Evolutionary conservation across 1,140 invertebrate genomes (phyloP), one percentile per base, ranked within the genome.

Genomic region (Paralvinella palmiformis): DNA sequence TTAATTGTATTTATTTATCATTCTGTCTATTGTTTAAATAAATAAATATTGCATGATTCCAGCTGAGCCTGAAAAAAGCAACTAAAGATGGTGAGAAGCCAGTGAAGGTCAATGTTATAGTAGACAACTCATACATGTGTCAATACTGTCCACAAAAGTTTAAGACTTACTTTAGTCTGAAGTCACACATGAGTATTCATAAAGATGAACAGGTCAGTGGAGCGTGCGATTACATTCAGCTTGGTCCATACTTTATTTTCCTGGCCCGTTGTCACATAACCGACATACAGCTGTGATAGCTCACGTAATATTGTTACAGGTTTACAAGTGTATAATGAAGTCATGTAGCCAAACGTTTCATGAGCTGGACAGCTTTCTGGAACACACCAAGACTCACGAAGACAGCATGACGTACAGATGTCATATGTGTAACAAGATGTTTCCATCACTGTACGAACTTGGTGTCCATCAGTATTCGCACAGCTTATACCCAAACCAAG

Each of bases 241-340:
- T n/a, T n/a, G n/a, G n/a, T n/a, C n/a, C n/a, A n/a, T n/a, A n/a
- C n/a, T n/a, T n/a, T n/a, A n/a, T n/a, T n/a, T n/a, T n/a, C n/a
- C n/a, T n/a, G n/a, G n/a, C n/a, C n/a, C n/a, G n/a, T n/a, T n/a
- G n/a, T n/a, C n/a, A n/a, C n/a, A n/a, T n/a, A n/a, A n/a, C n/a
- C n/a, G n/a, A n/a, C n/a, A n/a, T n/a, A n/a, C n/a, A n/a, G n/a
- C n/a, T n/a, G n/a, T n/a, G n/a, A n/a, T n/a, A n/a, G n/a, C n/a
- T n/a, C n/a, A n/a, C n/a, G n/a, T n/a, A n/a, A n/a, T n/a, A n/a
- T n/a, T 29, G 2, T 29, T 29, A 20, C 79, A 87, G 83, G 86
- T 88, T 3, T 88, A 86, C 73, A 85, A 86, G 68, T 88, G 87
- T 72, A 85, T 87, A 33, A 82, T 87, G 70, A 84, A 82, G 60